Conservation (phyloP, 1,140 invertebrate species). For the Lordiphosa clarofinis region DNA sequence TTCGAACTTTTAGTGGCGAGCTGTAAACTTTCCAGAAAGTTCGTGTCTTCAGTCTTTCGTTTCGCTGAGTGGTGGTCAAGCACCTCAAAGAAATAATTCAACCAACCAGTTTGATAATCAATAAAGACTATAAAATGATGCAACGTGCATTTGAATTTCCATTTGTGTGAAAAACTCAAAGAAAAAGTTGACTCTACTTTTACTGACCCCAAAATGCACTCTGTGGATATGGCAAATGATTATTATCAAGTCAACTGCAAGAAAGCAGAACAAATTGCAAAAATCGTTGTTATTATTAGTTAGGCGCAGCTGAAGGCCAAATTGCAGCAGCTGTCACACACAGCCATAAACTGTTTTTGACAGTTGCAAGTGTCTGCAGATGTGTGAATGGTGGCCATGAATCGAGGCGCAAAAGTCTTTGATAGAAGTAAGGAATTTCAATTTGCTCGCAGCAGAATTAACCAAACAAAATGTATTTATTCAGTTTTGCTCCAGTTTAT, state of each 20-base stretch:
- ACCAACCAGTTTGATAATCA: too few relatives aligned
- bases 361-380: too few relatives aligned
- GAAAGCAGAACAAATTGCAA: conserved; percentile 72
- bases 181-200: conserved; percentile 37
- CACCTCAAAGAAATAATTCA: conserved; percentile 9
- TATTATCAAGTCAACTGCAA: conserved; percentile 25
- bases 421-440: too few relatives aligned
- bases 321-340: conserved; percentile 37
- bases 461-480: too few relatives aligned
- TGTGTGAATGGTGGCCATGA: too few relatives aligned
- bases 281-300: conserved; percentile 28
- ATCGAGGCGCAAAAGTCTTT: too few relatives aligned
- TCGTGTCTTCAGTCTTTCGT: conserved; percentile 65
- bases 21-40: conserved; percentile 49
- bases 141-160: conserved; percentile 14
- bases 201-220: conserved; percentile 61
- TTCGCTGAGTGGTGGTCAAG: conserved; percentile 41
- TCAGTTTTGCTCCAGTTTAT: too few relatives aligned
- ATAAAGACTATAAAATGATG: conserved; percentile 19
- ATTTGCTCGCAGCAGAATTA: too few relatives aligned
- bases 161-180: not conserved
- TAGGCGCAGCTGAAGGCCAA: conserved; percentile 31
- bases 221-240: conserved; percentile 10
- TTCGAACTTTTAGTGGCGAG: conserved; percentile 9
- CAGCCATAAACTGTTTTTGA: too few relatives aligned